These are phyloP conservation scores for Actias luna DNA, from an alignment of 2,888 invertebrate genomes.

Conservation along the genomic window DNA sequence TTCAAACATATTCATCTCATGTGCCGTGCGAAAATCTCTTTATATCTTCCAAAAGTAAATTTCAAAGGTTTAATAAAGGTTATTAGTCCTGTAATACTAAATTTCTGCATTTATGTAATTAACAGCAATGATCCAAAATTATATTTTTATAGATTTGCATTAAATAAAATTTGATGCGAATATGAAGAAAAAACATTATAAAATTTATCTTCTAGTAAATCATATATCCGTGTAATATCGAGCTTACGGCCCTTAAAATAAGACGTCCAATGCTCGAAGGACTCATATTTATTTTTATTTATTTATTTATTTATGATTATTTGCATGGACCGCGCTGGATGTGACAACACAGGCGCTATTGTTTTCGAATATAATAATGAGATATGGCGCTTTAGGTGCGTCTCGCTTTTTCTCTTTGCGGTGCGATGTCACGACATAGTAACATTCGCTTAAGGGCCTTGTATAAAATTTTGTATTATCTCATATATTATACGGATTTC, in stretches of 20 bases:
- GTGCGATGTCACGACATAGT: constrained; percentile 56
- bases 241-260: constrained; percentile 62
- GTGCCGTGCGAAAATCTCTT: no score
- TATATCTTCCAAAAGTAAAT: no score
- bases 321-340: constrained; percentile 77
- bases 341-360: constrained; percentile 77
- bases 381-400: constrained; percentile 68
- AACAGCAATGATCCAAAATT: no score
- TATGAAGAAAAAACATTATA: constrained; percentile 24
- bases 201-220: constrained; percentile 35
- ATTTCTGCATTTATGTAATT: no score
- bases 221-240: constrained; percentile 38
- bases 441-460: constrained; percentile 12
- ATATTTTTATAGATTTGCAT: no score
- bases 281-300: constrained; percentile 77
- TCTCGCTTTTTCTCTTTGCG: constrained; percentile 43
- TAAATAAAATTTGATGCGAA: no score
- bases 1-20: no score
- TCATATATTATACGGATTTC: constrained; percentile 29
- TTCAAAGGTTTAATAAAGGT: no score
- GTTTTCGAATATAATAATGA: constrained; percentile 78
- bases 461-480: constrained; percentile 26
- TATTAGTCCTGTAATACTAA: no score
- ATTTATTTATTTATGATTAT: constrained; percentile 81
- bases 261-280: constrained; percentile 60